Base-by-base conservation (phyloP, 2,888 invertebrate species). In the Hetaerina titia region DNA sequence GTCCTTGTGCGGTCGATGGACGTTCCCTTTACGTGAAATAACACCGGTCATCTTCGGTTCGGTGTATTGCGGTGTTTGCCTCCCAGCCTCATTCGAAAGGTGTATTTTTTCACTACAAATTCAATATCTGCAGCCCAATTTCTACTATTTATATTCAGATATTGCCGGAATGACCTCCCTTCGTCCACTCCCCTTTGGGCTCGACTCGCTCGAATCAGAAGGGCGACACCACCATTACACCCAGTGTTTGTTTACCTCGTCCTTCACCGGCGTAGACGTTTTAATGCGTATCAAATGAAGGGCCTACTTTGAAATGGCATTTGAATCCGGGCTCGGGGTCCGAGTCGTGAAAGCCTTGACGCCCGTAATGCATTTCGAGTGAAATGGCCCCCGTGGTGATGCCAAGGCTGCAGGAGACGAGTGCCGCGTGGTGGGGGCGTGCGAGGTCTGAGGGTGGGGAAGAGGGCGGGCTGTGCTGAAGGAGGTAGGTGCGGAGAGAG, bases 301-400 rank as follows among this genome's bases (percentile, higher is more conserved):
- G 25, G 22, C 15, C 81, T 31, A 25, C 81, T 31, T 25, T 81
- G 81, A 9, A 25, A 81, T 81, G 81, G 31, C 81, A 81, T 81
- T 81, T 81, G 81, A 81, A 81, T 81, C 81, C 31, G 81, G 81
- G 25, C 22, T 22, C 22, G 2, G 60, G 60, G 81, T 13, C 81
- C 81, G 81, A 9, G 25, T 31, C 81, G 81, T 81, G 81, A 81
- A 81, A 81, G 81, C 81, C 81, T 31, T 31, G 81, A 81, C 81
- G 81, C 31, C 81, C 31, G 22, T 81, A 81, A 81, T 81, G 81
- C 81, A 81, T 81, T 81, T 81, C 25, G 81, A 81, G 31, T 81
- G 81, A 81, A 81, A 81, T 81, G 81, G 81, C 81, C 81, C 25
- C 81, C 81, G 22, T n/a, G 69, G 81, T 15, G 60, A 60, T 15